Base-by-base conservation (phyloP, 2,888 invertebrate species). In the Lasioglossum morio region DNA sequence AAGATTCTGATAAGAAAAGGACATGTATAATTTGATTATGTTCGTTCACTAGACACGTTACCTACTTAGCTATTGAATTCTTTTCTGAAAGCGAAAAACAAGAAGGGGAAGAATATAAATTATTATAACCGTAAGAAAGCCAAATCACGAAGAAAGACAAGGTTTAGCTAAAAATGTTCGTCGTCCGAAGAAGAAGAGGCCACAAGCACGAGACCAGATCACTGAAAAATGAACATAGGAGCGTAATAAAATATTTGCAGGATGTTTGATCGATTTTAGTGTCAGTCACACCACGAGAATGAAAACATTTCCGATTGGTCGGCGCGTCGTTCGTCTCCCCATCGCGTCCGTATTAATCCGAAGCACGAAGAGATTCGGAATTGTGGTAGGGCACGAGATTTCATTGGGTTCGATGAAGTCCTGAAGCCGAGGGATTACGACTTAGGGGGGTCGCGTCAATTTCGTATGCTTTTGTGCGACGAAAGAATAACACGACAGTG, bases 401-500 rank as follows among this genome's bases (percentile, higher is more conserved):
- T 70, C 40, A 70, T 70, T 37, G 34, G 14, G 46, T n/a, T 16
- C 23, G 34, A 43, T n/a, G 16, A 23, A 10, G 27, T 79, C 34
- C 63, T 46, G 30, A 43, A 40, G 37, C 46, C n/a, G 46, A 63
- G 70, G 70, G 70, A 70, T 70, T 70, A 40, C 40, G 70, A 70
- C 70, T 70, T 70, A 70, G 70, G 70, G 70, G 69, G 12, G 12
- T 23, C 27, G 75, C 40, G 14, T 14, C 37, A 63, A 76, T 76
- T 40, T 76, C 30, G 57, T 60, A 40, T 23, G 40, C 27, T 19
- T 76, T 60, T 60, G 76, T 43, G 40, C 30, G n/a, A 7, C n/a
- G 30, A 40, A 37, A 40, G 40, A 70, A 70, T 70, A 70, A 70
- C 70, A 70, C 37, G 70, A 40, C 70, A 12, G 70, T 70, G 70